Evolutionary conservation across 2,113 vertebrate genomes (phyloP).

Genomic region (Cephalophus harveyi): DNA sequence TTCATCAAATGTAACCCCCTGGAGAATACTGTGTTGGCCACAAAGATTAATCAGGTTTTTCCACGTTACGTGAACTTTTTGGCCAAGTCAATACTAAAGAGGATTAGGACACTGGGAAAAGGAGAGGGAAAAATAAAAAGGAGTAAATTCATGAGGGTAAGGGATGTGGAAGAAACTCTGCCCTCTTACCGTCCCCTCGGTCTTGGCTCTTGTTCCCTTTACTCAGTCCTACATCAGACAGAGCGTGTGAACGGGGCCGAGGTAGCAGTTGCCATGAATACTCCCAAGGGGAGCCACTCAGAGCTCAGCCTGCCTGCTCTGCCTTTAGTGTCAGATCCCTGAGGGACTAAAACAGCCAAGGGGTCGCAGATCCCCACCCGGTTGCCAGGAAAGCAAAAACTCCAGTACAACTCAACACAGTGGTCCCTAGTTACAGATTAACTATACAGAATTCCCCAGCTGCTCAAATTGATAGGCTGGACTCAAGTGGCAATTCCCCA

Average conservation of each 20-base stretch:
- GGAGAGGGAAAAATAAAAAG: background rate
- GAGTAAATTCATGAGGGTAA: background rate
- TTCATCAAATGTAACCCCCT: background rate
- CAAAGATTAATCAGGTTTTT: background rate
- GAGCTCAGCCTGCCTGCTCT: background rate
- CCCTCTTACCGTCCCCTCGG: background rate
- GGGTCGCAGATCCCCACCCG: background rate
- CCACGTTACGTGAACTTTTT: background rate
- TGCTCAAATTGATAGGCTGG: slow-evolving; percentile 12
- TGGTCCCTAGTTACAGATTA: background rate
- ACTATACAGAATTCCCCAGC: background rate
- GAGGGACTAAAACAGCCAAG: background rate
- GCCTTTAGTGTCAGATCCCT: background rate
- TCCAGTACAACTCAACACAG: background rate
- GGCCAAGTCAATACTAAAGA: background rate
- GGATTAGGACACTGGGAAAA: background rate
- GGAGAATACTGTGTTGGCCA: background rate
- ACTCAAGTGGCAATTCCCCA: background rate
- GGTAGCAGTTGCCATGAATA: background rate
- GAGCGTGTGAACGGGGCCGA: background rate
- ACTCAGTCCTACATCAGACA: background rate
- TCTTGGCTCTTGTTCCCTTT: background rate
- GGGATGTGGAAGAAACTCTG: background rate
- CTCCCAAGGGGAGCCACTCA: background rate
- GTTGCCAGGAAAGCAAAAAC: background rate